Conservation (phyloP, 2,888 invertebrate species). For the Hyppa rectilinea region DNA sequence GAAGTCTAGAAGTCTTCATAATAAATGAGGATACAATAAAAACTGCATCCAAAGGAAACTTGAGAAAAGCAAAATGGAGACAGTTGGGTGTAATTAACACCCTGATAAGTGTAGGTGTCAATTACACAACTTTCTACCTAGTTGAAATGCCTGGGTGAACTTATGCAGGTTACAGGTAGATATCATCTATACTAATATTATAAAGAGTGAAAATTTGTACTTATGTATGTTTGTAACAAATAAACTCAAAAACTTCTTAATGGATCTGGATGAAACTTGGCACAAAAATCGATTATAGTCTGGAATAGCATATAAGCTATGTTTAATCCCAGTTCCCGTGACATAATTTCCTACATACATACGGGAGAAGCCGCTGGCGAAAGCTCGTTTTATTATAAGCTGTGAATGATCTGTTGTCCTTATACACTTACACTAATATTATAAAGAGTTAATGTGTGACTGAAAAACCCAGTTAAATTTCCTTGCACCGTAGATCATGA, state of each 20-base stretch:
- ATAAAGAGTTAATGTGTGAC: no score
- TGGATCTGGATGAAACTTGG: no score
- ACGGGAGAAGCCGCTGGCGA: no score
- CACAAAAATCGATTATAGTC: no score
- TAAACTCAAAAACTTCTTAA: no score
- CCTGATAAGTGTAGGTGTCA: constrained; percentile 30
- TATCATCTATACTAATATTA: no score
- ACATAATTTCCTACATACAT: no score
- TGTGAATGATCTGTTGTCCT: neutral
- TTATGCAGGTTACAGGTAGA: constrained; percentile 16
- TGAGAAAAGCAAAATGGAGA: constrained; percentile 15
- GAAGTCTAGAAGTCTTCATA: neutral
- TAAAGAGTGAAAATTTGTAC: no score
- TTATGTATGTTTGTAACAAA: no score
- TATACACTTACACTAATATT: neutral
- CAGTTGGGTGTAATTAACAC: constrained; percentile 44
- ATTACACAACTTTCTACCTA: constrained; percentile 39
- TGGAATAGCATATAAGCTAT: no score
- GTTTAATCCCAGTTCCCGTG: no score
- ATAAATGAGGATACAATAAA: neutral
- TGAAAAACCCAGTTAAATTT: constrained; percentile 1
- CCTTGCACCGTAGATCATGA: neutral
- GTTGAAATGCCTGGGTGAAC: constrained; percentile 40
- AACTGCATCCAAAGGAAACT: constrained; percentile 14
- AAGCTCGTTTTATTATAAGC: neutral